Evolutionary conservation across 2,113 vertebrate genomes (phyloP), one percentile per base, ranked within the genome.

Genomic region (Microcebus lehilahytsara): DNA sequence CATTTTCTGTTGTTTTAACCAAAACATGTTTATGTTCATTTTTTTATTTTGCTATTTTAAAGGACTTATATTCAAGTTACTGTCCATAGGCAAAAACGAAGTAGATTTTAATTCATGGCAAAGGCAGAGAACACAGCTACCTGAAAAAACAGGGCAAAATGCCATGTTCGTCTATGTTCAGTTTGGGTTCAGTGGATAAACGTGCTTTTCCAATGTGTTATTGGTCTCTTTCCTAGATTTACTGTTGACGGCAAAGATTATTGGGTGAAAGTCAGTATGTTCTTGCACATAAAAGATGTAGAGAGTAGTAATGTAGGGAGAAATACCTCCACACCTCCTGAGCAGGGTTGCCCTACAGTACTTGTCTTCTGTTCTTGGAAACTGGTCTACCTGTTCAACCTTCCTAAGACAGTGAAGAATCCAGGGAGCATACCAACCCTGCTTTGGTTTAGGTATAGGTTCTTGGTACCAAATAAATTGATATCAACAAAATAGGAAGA

Each of bases 1-100:
- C 58, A 51, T 96, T n/a, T 81, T 80, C 40, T 72, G 19, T 77
- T 83, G 49, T 92, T 86, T 92, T 87, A 94, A 78, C 56, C 56
- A 30, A 93, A 85, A 86, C 66, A 46, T 58, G 58, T 34, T 79
- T 58, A 92, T 37, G 25, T 83, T 94, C 6, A 32, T 78, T 83
- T 91, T 89, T 71, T 23, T n/a, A 2, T 84, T 58, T 85, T 92
- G 49, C 77, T 72, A 56, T 75, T 89, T 86, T 25, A 66, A 91
- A 75, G 20, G 32, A 74, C 34, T 78, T 92, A 56, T 71, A 23
- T 34, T 93, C 49, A 86, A 42, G n/a, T 71, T 75, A 81, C 10
- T 78, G 10, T 69, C 27, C 51, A 2, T 67, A 80, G 69, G 71
- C 92, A 96, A 71, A 84, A 86, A 40, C 78, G 49, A 72, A 94